Conservation (phyloP, 2,888 invertebrate genomes). For the Brachyptera putata region DNA sequence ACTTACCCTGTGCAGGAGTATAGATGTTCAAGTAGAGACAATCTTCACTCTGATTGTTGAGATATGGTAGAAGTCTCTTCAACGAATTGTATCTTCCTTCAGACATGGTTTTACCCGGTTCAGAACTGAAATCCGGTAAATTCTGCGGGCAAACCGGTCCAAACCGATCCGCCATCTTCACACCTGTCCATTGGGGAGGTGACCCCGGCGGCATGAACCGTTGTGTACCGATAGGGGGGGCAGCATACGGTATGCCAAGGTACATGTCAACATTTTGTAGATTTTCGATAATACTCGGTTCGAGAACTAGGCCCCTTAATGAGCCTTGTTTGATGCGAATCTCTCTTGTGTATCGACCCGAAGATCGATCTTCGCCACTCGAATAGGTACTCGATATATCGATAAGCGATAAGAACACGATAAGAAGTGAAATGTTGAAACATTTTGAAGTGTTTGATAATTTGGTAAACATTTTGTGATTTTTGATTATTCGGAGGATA, state of each 20-base stretch:
- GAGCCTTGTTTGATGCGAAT: constrained; percentile 63
- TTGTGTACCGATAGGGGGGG: constrained; percentile 66
- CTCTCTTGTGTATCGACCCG: constrained; percentile 53
- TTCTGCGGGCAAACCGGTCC: constrained; percentile 85
- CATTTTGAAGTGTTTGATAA: no score
- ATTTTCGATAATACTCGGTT: constrained; percentile 58
- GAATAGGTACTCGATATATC: not conserved
- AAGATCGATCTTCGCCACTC: not conserved
- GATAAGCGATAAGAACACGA: not conserved
- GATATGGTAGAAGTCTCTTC: constrained; percentile 63
- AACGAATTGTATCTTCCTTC: constrained; percentile 67
- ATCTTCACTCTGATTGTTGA: constrained; percentile 61
- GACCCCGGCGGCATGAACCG: constrained; percentile 85
- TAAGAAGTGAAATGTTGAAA: not conserved
- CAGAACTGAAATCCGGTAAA: constrained; percentile 54
- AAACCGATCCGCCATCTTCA: constrained; percentile 63
- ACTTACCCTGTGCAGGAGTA: constrained; percentile 80
- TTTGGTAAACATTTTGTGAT: no score
- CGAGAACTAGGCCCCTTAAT: constrained; percentile 59
- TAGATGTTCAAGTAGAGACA: constrained; percentile 91
- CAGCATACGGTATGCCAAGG: constrained; percentile 68
- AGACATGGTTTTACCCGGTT: constrained; percentile 46
- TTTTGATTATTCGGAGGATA: no score
- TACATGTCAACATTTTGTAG: constrained; percentile 68
- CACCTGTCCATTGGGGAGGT: constrained; percentile 74